These are phyloP conservation scores for Drosophila fuyamai DNA, from an alignment of 1,140 invertebrate species.

Conservation along the genomic window DNA sequence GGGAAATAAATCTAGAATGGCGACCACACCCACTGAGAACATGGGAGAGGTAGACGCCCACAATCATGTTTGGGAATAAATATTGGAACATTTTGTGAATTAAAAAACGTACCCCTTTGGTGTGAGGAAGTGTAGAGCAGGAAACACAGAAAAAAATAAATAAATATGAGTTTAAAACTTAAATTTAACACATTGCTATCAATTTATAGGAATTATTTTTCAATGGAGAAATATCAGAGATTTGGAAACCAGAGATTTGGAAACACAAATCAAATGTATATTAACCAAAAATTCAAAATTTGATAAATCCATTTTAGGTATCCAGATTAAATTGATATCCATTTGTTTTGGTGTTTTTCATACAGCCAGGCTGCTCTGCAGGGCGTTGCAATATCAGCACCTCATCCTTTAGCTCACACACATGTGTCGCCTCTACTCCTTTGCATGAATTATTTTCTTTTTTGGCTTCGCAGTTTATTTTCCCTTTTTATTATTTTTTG, in stretches of 20 bases:
- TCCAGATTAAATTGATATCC: neutral
- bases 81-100: slow-evolving; percentile 56
- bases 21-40: slow-evolving; percentile 21
- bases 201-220: too few species aligned
- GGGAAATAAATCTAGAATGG: slow-evolving; percentile 6
- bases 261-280: too few species aligned
- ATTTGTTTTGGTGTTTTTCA: slow-evolving; percentile 11
- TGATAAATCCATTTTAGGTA: neutral
- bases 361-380: slow-evolving; percentile 30
- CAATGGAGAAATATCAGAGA: too few species aligned
- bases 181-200: too few species aligned
- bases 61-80: slow-evolving; percentile 49
- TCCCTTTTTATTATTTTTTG: slow-evolving; percentile 41
- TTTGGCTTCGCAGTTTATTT: slow-evolving; percentile 18
- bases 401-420: slow-evolving; percentile 58
- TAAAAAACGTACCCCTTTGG: slow-evolving; percentile 35
- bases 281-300: too few species aligned
- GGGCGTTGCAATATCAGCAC: slow-evolving; percentile 74
- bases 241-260: too few species aligned
- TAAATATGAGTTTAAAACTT: neutral
- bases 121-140: neutral
- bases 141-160: neutral
- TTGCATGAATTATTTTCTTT: slow-evolving; percentile 30
- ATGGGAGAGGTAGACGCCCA: slow-evolving; percentile 20
- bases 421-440: slow-evolving; percentile 37